Evolutionary conservation across 2,113 vertebrate species (phyloP).

Genomic region (Lepisosteus oculatus): DNA sequence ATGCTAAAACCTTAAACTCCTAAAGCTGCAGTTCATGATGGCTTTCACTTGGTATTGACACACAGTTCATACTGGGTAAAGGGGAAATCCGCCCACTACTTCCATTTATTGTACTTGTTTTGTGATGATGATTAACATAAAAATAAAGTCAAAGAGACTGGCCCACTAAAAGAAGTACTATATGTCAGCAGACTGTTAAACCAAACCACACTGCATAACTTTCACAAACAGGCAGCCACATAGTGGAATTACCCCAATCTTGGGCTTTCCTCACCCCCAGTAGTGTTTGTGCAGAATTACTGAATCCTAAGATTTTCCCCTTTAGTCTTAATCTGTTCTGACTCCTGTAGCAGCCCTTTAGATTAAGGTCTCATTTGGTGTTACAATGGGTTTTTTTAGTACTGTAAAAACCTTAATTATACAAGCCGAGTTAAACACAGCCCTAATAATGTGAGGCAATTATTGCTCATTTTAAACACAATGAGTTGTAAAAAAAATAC

Average conservation of each 20-base stretch:
- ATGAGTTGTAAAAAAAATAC: too few species aligned
- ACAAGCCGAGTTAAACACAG: too few species aligned
- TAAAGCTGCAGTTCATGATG: neutral
- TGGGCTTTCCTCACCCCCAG: neutral
- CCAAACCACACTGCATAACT: conserved; percentile 18
- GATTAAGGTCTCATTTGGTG: too few species aligned
- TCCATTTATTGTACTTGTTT: conserved; percentile 45
- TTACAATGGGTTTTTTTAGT: too few species aligned
- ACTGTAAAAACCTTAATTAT: too few species aligned
- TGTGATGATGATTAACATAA: conserved; percentile 32
- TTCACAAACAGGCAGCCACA: conserved; percentile 23
- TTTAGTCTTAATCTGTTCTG: too few species aligned
- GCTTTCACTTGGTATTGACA: conserved; percentile 2
- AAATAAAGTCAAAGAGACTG: neutral
- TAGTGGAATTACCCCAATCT: neutral
- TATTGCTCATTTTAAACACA: too few species aligned
- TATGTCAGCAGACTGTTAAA: conserved; percentile 23
- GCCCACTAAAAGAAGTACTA: neutral
- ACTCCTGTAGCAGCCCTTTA: too few species aligned
- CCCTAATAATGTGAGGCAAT: too few species aligned
- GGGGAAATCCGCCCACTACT: conserved; percentile 45
- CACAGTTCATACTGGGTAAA: conserved; percentile 32
- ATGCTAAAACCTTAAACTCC: too few species aligned
- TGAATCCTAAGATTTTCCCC: neutral
- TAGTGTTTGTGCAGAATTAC: neutral